Evolutionary conservation across 2,113 vertebrate genomes (phyloP), one percentile per base, ranked within the genome.

Genomic region (Irena cyanogastra): DNA sequence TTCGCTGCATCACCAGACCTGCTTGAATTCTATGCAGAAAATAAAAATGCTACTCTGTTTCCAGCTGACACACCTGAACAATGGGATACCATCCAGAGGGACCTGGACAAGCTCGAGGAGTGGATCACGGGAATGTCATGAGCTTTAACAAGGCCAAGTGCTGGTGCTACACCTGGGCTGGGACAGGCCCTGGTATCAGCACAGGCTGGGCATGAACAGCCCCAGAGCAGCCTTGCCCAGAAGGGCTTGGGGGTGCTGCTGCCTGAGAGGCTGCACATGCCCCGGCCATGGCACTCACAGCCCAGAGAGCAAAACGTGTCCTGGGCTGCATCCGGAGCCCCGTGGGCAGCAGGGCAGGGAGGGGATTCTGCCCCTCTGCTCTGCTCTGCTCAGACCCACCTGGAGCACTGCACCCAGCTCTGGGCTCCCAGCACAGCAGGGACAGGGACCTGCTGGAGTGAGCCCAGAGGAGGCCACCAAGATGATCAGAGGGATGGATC

Each of bases 181-280:
- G 69, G 3, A 0, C 33, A 89, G 0, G 0, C 37, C 19, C 27
- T 0, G 0, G 5, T 17, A 7, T 1, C 68, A 52, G 37, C 68
- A 3, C 52, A 74, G 68, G 68, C 59, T 81, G 76, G 24, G 28
- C 24, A 37, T 15, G 33, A 22, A 10, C 53, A 59, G 61, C 26
- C 3, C 18, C 2, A 37, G 45, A 44, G 53, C 83, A 68, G 63
- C 53, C 53, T 45, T 60, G 83, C 9, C 37, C 53, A 37, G 61
- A 16, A 49, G 76, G 76, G 21, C 44, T 9, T 37, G 59, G 35
- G 64, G 33, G 33, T 59, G 52, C 68, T 74, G 35, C n/a, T 22
- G 59, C 44, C 10, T 50, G 59, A 59, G 77, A 57, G 59, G 52
- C 68, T 59, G 86, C 44, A 59, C 68, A 50, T 33, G 68, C 17